These are phyloP conservation scores for Paracanthobrama guichenoti DNA, from an alignment of 2,113 vertebrate genomes.

Conservation along the genomic window DNA sequence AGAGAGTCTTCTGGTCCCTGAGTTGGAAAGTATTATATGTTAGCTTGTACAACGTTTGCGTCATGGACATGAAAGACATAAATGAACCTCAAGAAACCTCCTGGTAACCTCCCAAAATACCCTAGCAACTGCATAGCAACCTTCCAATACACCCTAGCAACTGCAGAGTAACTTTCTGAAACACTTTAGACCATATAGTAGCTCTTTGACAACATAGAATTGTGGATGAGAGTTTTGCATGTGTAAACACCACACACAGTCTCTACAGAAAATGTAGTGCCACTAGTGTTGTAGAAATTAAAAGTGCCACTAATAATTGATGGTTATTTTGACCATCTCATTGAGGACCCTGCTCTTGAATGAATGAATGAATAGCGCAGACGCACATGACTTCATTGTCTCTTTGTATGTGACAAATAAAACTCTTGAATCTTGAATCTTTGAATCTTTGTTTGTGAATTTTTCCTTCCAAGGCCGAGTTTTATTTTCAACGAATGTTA, in stretches of 20 bases:
- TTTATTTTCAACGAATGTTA: slow-evolving; percentile 5
- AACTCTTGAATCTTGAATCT: too few relatives aligned
- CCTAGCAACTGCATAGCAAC: too few relatives aligned
- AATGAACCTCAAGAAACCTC: too few relatives aligned
- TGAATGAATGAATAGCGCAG: not conserved
- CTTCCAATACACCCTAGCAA: too few relatives aligned
- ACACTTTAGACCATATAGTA: not conserved
- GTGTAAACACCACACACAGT: not conserved
- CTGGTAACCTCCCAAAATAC: too few relatives aligned
- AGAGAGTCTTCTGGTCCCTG: too few relatives aligned
- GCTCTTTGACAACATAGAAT: not conserved
- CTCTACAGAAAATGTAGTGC: too few relatives aligned
- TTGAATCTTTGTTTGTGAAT: not conserved
- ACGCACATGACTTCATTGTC: not conserved
- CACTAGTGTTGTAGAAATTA: not conserved
- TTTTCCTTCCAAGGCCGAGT: not conserved
- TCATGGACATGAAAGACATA: too few relatives aligned
- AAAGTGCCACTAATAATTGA: not conserved
- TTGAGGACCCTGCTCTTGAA: not conserved
- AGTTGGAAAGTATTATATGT: too few relatives aligned
- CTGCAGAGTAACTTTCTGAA: not conserved
- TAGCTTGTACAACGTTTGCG: too few relatives aligned
- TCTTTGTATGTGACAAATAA: not conserved
- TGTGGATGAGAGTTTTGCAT: not conserved
- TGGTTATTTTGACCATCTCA: too few relatives aligned